Percentiles rank a stretch among this genome's conserved stretches.
phyloP scores from a whole-genome alignment of 2,113 vertebrate genomes.

The Glaucidium brasilianum region DNA sequence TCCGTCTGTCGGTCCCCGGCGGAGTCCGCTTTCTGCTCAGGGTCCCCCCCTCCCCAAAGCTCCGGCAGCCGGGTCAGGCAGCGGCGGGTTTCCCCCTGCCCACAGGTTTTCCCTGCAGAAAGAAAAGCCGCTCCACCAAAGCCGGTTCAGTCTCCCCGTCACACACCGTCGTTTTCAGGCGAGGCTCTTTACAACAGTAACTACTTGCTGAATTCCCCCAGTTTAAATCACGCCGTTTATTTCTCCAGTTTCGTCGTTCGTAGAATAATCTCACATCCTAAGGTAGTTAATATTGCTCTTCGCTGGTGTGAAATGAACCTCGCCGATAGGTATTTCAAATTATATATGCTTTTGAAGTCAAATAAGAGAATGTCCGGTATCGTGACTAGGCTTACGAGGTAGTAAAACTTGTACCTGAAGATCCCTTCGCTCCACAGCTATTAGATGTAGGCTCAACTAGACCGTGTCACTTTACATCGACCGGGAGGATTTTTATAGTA shows the following conservation, averaged over 20 bases:
- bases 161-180: neutral
- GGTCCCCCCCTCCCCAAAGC: neutral
- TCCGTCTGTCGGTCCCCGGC: neutral
- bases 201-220: neutral
- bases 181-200: neutral
- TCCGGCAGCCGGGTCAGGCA: neutral
- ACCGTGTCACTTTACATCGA: neutral
- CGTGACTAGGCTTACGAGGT: neutral
- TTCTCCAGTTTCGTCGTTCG: neutral
- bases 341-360: neutral
- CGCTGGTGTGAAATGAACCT: neutral
- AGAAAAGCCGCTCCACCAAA: neutral
- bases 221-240: neutral
- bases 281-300: neutral
- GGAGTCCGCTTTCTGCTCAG: neutral
- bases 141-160: neutral
- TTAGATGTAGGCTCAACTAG: neutral
- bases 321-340: neutral
- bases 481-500: neutral
- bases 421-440: neutral
- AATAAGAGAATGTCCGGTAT: neutral
- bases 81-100: neutral
- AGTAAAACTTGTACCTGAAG: neutral
- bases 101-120: neutral
- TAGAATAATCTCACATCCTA: neutral